Percentiles rank a stretch among this genome's conserved stretches.
phyloP scores from a whole-genome alignment of 2,113 vertebrate genomes.

The Austrofundulus limnaeus region DNA sequence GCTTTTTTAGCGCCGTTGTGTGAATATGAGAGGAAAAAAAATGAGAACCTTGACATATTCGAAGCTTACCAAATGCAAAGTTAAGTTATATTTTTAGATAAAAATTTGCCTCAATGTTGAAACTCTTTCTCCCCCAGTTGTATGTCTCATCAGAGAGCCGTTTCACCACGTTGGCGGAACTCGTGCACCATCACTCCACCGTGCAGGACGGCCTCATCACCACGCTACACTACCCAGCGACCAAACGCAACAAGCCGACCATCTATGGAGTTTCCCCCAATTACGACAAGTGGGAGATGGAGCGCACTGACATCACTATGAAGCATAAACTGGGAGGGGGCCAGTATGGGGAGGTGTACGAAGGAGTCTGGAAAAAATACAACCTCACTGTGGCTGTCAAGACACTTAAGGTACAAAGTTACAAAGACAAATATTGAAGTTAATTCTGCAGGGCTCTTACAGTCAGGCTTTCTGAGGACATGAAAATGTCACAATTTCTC shows the following conservation, averaged over 20 bases:
- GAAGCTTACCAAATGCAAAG: not conserved
- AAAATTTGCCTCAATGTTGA: slow-evolving; percentile 12
- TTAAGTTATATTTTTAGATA: not conserved
- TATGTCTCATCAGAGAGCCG: slow-evolving; percentile 98
- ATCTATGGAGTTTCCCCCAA: slow-evolving; percentile 97
- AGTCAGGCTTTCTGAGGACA: no score
- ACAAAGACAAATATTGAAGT: not conserved
- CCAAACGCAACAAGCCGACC: slow-evolving; percentile 98
- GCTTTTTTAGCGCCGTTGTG: not conserved
- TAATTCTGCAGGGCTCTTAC: not conserved
- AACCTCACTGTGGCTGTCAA: slow-evolving; percentile 97
- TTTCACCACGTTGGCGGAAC: slow-evolving; percentile 94
- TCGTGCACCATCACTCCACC: slow-evolving; percentile 97
- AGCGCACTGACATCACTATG: slow-evolving; percentile 99
- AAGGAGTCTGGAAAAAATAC: slow-evolving; percentile 99
- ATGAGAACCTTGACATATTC: not conserved
- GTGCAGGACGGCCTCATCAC: slow-evolving; percentile 97
- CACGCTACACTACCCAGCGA: slow-evolving; percentile 95
- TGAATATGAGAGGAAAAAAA: not conserved
- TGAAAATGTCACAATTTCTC: not conserved
- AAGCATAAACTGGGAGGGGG: slow-evolving; percentile 97
- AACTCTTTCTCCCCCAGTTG: slow-evolving; percentile 76
- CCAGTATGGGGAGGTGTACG: slow-evolving; percentile 98
- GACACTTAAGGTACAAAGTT: slow-evolving; percentile 88
- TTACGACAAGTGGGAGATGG: slow-evolving; percentile 99